Conservation (phyloP, 2,113 vertebrate genomes). For the Panthera leo region DNA sequence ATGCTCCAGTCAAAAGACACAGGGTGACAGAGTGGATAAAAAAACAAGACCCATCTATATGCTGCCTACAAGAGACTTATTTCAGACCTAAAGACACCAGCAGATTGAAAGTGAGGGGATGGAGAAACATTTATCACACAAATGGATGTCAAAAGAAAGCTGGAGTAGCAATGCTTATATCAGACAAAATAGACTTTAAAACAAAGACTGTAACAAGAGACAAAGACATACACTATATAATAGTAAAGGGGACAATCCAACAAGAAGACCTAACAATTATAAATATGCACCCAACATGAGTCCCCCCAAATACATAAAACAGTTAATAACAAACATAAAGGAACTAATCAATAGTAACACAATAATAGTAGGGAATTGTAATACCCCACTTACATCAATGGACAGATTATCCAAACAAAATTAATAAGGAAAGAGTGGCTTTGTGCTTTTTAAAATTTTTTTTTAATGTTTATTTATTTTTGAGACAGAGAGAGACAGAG, state of each 20-base stretch:
- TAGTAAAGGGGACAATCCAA: not conserved
- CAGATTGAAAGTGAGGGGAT: not conserved
- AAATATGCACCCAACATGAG: not conserved
- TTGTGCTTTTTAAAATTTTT: not conserved
- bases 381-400: not conserved
- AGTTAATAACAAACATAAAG: not conserved
- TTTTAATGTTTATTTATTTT: too few relatives aligned
- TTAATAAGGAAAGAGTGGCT: not conserved
- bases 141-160: not conserved
- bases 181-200: not conserved
- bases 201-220: not conserved
- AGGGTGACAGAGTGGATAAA: not conserved
- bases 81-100: not conserved
- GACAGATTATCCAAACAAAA: not conserved
- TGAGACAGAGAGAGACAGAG: too few relatives aligned
- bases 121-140: not conserved
- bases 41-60: not conserved
- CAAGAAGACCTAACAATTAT: not conserved
- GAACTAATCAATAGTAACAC: not conserved
- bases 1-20: not conserved
- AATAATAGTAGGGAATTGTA: not conserved
- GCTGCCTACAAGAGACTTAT: not conserved
- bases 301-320: not conserved
- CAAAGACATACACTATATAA: not conserved
- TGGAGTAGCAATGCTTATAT: not conserved